Conservation (phyloP, 2,113 vertebrate genomes). For the Perccottus glenii region DNA sequence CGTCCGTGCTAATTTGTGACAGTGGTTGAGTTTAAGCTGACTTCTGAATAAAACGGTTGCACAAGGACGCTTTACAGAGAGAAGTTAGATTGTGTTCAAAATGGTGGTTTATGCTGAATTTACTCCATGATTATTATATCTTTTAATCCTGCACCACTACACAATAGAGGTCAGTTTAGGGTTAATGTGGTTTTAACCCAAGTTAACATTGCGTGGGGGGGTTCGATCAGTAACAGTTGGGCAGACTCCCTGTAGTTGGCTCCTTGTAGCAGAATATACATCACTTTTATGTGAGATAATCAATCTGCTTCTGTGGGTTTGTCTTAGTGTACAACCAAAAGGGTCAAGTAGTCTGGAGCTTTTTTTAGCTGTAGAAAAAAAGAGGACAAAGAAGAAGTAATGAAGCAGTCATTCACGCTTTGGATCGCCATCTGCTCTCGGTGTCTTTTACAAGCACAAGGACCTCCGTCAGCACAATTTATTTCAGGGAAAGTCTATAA, state of each 20-base stretch:
- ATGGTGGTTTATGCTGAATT: background rate
- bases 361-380: background rate
- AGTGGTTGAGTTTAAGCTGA: background rate
- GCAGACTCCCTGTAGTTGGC: background rate
- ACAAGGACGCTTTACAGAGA: background rate
- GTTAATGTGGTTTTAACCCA: conserved; percentile 6
- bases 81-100: background rate
- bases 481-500: background rate
- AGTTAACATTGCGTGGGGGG: background rate
- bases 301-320: too few relatives aligned
- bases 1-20: background rate
- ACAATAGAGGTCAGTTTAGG: background rate
- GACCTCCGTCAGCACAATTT: background rate
- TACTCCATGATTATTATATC: background rate
- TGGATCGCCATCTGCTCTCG: conserved; percentile 35
- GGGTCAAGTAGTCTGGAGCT: background rate
- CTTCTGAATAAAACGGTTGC: background rate
- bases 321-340: background rate
- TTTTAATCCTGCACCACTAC: background rate
- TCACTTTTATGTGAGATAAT: too few relatives aligned
- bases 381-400: background rate
- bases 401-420: conserved; percentile 23
- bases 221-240: background rate
- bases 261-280: background rate
- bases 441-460: background rate